Conservation (phyloP, 2,797 vertebrate species). For the Microctenopoma steveboyesi region DNA sequence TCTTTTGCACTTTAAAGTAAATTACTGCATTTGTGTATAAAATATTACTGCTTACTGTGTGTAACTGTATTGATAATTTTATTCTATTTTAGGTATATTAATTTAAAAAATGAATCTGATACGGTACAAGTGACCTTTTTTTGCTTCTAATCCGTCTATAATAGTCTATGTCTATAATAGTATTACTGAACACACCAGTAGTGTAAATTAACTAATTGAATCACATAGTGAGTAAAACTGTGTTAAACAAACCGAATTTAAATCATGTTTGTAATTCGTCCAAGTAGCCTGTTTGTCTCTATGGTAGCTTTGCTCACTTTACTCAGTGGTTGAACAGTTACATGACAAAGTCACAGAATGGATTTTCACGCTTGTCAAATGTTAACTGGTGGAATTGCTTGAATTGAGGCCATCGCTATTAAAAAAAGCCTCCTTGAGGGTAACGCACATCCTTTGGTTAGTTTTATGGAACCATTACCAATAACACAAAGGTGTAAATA, state of each 20-base stretch:
- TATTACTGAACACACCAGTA: neutral
- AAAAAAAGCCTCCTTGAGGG: neutral
- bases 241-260: neutral
- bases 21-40: too few relatives aligned
- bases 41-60: neutral
- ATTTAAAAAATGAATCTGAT: conserved; percentile 10
- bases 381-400: neutral
- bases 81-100: neutral
- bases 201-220: neutral
- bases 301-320: too few relatives aligned
- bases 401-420: neutral
- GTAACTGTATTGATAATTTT: neutral
- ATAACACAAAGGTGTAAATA: too few relatives aligned
- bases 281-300: neutral
- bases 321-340: too few relatives aligned
- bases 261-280: neutral
- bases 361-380: too few relatives aligned
- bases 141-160: neutral
- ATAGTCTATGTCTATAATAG: neutral
- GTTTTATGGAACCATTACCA: neutral
- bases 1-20: neutral
- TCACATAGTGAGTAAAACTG: neutral
- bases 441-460: neutral
- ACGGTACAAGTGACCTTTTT: neutral
- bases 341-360: too few relatives aligned